Conservation (phyloP, 2,888 invertebrate genomes). For the Hirtodrosophila trivittata region DNA sequence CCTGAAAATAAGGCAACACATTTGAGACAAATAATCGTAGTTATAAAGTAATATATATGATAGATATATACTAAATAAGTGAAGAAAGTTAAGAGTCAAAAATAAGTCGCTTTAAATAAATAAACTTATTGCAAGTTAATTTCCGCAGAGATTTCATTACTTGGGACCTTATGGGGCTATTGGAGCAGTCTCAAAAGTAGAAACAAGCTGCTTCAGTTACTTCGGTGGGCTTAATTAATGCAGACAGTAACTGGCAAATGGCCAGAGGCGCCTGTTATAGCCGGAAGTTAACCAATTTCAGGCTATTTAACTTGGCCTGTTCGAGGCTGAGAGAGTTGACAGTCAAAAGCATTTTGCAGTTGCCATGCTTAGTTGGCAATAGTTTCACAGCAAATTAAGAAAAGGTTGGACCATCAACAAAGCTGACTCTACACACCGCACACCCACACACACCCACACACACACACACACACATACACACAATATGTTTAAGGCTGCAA, state of each 20-base stretch:
- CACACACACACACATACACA: conserved; percentile 12
- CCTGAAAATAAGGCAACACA: too few relatives aligned
- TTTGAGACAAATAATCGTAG: too few relatives aligned
- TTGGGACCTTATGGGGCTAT: too few relatives aligned
- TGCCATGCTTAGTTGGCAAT: conserved; percentile 77
- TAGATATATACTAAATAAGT: too few relatives aligned
- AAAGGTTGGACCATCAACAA: conserved; percentile 67
- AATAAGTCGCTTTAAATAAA: too few relatives aligned
- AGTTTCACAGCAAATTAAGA: conserved; percentile 80
- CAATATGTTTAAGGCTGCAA: neutral
- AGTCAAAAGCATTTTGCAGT: conserved; percentile 44
- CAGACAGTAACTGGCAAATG: conserved; percentile 65
- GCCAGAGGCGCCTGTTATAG: conserved; percentile 62
- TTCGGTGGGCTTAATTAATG: conserved; percentile 60
- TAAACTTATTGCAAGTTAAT: too few relatives aligned
- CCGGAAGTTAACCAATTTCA: conserved; percentile 76
- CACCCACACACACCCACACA: conserved; percentile 8
- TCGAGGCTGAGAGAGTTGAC: conserved; percentile 38
- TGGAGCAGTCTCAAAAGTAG: too few relatives aligned
- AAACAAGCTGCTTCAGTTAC: too few relatives aligned
- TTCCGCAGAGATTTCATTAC: too few relatives aligned
- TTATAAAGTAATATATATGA: too few relatives aligned
- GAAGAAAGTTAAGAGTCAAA: too few relatives aligned
- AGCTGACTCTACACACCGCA: neutral
- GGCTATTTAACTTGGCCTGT: conserved; percentile 75